Percentiles rank a stretch among this genome's conserved stretches.
Evolutionary conservation across 2,113 vertebrate species (phyloP).

Genomic region (Equus quagga): DNA sequence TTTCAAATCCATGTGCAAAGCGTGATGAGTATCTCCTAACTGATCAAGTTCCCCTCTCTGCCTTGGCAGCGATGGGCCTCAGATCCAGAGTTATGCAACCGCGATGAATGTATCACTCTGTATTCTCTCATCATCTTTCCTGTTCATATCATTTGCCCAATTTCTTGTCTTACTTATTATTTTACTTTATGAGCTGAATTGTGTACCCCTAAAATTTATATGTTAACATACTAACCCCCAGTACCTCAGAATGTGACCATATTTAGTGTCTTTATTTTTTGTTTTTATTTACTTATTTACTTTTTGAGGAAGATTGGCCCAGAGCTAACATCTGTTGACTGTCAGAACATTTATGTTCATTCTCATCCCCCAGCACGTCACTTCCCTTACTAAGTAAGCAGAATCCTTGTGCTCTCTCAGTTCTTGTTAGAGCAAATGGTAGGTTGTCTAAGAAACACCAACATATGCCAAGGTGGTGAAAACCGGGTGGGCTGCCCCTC

Average conservation of each 20-base stretch:
- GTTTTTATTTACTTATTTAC: no score
- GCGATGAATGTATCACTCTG: neutral
- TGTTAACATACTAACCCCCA: neutral
- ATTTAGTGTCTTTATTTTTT: neutral
- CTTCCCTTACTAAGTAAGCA: neutral
- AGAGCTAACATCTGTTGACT: no score
- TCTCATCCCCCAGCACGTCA: neutral
- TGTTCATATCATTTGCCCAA: neutral
- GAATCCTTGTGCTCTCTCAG: neutral
- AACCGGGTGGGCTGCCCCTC: neutral
- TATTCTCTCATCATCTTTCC: neutral
- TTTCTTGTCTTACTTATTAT: neutral
- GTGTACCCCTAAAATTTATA: neutral
- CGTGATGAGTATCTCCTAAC: neutral
- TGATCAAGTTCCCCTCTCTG: neutral
- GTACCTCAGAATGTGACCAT: neutral
- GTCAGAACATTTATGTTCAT: neutral
- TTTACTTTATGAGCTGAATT: neutral
- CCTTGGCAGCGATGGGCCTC: neutral
- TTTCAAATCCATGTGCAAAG: neutral
- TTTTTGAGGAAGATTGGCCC: no score
- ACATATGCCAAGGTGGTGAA: neutral
- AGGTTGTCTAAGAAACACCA: neutral
- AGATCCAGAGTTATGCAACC: neutral
- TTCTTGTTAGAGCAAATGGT: neutral